These are phyloP conservation scores for Drosophila rubida DNA, from an alignment of 2,888 invertebrate species.

Conservation along the genomic window DNA sequence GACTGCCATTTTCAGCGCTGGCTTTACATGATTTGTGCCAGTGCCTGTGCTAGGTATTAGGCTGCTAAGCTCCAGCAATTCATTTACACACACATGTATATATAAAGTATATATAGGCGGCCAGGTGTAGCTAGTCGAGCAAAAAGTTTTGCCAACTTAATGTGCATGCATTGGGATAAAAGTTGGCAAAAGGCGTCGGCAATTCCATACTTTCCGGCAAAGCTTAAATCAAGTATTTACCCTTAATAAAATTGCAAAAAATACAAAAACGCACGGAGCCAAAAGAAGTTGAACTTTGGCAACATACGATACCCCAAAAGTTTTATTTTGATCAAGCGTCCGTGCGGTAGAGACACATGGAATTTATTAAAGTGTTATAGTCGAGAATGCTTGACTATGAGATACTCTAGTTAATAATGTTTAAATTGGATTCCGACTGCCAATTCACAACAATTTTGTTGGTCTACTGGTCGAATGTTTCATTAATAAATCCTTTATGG, in stretches of 20 bases:
- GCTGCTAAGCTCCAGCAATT: neutral
- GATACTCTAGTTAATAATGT: too few relatives aligned
- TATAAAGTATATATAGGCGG: neutral
- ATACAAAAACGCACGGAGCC: neutral
- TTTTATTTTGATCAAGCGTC: neutral
- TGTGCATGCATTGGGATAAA: conserved; percentile 29
- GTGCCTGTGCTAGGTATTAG: conserved; percentile 6
- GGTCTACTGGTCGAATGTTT: too few relatives aligned
- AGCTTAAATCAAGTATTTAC: conserved; percentile 11
- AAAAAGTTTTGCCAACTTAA: conserved; percentile 33
- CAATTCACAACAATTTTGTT: too few relatives aligned
- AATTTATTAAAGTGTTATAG: too few relatives aligned
- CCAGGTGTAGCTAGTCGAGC: conserved; percentile 12
- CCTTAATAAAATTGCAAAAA: neutral
- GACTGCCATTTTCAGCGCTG: conserved; percentile 33
- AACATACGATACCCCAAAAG: neutral
- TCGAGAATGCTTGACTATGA: too few relatives aligned
- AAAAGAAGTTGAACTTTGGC: neutral
- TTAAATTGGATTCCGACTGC: too few relatives aligned
- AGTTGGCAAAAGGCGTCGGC: conserved; percentile 24
- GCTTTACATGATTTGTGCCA: conserved; percentile 25
- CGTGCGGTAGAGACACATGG: neutral
- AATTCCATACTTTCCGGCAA: conserved; percentile 12
- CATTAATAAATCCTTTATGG: too few relatives aligned
- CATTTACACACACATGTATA: neutral